These are phyloP conservation scores for Xenotilapia flavipinnis DNA, from an alignment of 2,113 vertebrate species.

Conservation along the genomic window DNA sequence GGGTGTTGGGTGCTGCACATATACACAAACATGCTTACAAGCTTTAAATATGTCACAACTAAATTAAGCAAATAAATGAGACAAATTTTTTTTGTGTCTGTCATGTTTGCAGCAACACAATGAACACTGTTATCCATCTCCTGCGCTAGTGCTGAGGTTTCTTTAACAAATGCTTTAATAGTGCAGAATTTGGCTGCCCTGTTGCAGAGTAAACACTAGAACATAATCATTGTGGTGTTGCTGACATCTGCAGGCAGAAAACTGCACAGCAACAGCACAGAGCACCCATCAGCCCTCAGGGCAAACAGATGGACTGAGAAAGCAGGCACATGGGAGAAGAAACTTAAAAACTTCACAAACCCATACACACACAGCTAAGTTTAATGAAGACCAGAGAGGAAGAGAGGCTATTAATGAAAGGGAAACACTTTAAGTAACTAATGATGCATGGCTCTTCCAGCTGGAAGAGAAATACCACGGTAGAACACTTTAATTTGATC, in stretches of 20 bases:
- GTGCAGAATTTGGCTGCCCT: background rate
- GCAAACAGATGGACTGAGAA: slow-evolving; percentile 11
- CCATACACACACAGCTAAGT: background rate
- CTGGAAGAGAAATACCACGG: background rate
- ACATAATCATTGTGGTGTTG: background rate
- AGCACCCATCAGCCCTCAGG: background rate
- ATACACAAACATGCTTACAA: background rate
- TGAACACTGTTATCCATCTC: background rate
- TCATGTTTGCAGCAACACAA: background rate
- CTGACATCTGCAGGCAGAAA: slow-evolving; percentile 48
- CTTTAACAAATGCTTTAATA: background rate
- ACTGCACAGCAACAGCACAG: background rate
- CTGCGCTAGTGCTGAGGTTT: background rate
- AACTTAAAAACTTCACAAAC: background rate
- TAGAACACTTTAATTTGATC: background rate
- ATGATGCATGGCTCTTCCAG: slow-evolving; percentile 8
- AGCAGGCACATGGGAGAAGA: background rate
- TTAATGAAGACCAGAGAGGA: background rate
- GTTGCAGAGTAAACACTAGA: background rate
- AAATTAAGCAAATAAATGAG: background rate
- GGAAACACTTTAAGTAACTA: background rate
- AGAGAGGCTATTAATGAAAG: background rate
- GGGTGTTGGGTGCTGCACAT: background rate
- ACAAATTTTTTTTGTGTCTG: background rate
- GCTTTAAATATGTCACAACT: background rate